Evolutionary conservation across 1,140 invertebrate genomes (phyloP), one percentile per base, ranked within the genome.

Genomic region (Drosophila mauritiana): DNA sequence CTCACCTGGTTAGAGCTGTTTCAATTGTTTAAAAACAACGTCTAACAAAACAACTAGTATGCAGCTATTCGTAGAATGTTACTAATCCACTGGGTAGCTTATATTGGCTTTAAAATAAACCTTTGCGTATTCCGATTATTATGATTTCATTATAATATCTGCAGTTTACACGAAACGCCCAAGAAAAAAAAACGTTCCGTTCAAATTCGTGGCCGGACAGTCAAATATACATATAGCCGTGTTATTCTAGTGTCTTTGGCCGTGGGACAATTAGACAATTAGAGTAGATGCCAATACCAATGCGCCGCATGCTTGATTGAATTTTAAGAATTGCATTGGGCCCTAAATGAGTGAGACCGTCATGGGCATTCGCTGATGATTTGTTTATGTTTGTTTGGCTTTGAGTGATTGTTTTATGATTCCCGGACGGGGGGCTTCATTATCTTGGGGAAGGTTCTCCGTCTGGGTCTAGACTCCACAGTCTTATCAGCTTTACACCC

Each of bases 121-220:
- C 48, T 69, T 13, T 42, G 12, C 27, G 3, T 20, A n/a, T 20
- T 37, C 39, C 17, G 31, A 55, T 17, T 34, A 43, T 69, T 70
- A 58, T 76, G 42, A 55, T 77, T 64, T 65, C 54, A 75, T 48
- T 69, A 48, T 48, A 69, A 68, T 40, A 56, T 56, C 51, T 64
- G 64, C 37, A 54, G 40, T 80, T 80, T 70, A 43, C 70, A 69
- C 78, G 78, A 73, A 43, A 22, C 42, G 52, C 36, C 39, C 31
- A 43, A 52, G 17, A 43, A 65, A 42, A 70, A 70, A 67, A 64
- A 75, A 57, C 40, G 43, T 70, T 59, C 40, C 75, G 64, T 59
- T 59, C n/a, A 34, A n/a, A 67, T 45, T 75, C 52, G 57, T 64
- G 54, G 78, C 39, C 22, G 73, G 74, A 82, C 78, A 82, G 73